A percentile compares a stretch with the other conserved stretches of the same genome.
These are phyloP conservation scores for Apus apus DNA, from an alignment of 2,113 vertebrate genomes.

Conservation along the genomic window DNA sequence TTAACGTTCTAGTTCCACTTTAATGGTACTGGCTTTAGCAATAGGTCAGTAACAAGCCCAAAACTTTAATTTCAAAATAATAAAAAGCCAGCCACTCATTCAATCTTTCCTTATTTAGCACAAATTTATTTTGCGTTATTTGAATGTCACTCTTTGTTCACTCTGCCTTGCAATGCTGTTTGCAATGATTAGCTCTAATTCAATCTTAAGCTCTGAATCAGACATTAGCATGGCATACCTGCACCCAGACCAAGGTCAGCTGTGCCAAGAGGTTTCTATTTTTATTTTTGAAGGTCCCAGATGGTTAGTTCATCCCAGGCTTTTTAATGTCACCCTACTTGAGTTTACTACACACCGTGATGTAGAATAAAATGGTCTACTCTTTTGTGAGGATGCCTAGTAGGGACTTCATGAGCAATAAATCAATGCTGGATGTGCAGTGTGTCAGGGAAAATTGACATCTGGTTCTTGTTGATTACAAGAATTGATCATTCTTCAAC, in stretches of 20 bases:
- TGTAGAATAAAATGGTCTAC: background rate
- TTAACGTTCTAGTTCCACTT: slow-evolving; percentile 11
- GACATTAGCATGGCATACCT: background rate
- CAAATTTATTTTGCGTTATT: background rate
- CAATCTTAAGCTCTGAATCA: background rate
- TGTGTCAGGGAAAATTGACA: background rate
- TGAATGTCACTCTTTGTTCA: background rate
- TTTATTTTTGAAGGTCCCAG: slow-evolving; percentile 57
- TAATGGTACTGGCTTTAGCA: background rate
- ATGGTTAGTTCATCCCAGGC: slow-evolving; percentile 35
- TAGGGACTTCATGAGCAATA: background rate
- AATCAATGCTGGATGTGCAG: background rate
- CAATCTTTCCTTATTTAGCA: background rate
- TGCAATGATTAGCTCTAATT: background rate
- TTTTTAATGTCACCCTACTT: slow-evolving; percentile 21
- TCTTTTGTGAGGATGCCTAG: background rate
- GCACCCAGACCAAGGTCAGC: slow-evolving; percentile 30
- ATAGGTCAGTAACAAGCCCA: background rate
- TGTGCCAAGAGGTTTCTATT: background rate
- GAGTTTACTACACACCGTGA: background rate
- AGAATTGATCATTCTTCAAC: background rate
- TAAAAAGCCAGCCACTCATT: background rate
- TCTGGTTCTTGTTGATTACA: slow-evolving; percentile 5
- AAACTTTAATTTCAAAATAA: background rate
- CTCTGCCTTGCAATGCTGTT: background rate